Evolutionary conservation across 2,888 invertebrate species (phyloP).

Genomic region (Vandiemenella viatica): DNA sequence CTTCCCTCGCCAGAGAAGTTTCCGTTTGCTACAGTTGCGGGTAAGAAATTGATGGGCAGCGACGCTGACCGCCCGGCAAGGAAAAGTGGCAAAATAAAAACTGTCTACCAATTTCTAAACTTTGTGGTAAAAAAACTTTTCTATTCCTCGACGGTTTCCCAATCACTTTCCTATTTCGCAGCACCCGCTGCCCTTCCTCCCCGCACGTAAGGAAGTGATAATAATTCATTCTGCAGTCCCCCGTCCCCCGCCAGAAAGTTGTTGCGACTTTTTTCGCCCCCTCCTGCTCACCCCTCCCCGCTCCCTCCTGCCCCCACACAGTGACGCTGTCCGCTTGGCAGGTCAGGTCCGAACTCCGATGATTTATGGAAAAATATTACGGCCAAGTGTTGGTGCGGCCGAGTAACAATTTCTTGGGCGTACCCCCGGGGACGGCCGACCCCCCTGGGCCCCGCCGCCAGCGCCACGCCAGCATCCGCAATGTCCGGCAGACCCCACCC

Average conservation of each 20-base stretch:
- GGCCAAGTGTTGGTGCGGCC: constrained; percentile 19
- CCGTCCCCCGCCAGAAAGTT: neutral
- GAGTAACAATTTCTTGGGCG: constrained; percentile 28
- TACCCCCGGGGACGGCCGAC: constrained; percentile 21
- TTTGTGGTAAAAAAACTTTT: constrained; percentile 6
- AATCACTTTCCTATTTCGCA: constrained; percentile 17
- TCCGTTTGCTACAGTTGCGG: too few relatives aligned
- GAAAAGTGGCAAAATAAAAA: neutral
- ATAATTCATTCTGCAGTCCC: constrained; percentile 13
- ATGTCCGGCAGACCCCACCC: constrained; percentile 21
- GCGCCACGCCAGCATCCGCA: constrained; percentile 24
- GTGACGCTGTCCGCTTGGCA: constrained; percentile 2
- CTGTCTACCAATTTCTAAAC: constrained; percentile 1
- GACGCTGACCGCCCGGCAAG: neutral
- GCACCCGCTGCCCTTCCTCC: neutral
- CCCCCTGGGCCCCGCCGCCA: constrained; percentile 16
- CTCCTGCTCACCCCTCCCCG: neutral
- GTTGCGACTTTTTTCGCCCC: constrained; percentile 1
- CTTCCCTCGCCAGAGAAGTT: too few relatives aligned
- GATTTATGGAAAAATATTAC: constrained; percentile 36
- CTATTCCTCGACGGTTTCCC: constrained; percentile 6
- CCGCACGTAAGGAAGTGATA: constrained; percentile 5
- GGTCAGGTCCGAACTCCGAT: constrained; percentile 20
- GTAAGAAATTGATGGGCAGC: neutral
- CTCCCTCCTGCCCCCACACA: neutral